Evolutionary conservation across 2,888 invertebrate genomes (phyloP).

Genomic region (Nemotelus nigrinus): DNA sequence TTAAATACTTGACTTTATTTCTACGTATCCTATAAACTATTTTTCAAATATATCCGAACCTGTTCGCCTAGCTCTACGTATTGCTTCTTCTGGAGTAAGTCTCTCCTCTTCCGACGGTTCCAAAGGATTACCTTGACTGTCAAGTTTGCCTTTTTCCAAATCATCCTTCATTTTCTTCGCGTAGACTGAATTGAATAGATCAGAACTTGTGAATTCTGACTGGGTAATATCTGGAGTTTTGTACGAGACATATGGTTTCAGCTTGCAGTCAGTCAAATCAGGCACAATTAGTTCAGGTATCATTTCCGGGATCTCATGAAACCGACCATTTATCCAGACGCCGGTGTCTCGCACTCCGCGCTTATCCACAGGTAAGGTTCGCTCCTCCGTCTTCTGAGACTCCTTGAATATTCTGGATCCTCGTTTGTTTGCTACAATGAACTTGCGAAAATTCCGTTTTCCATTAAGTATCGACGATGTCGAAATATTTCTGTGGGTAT

Average conservation of each 20-base stretch:
- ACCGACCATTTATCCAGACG: slow-evolving; percentile 68
- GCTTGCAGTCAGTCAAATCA: slow-evolving; percentile 80
- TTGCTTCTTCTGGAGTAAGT: slow-evolving; percentile 78
- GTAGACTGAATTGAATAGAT: slow-evolving; percentile 85
- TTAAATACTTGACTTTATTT: too few species aligned
- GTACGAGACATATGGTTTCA: slow-evolving; percentile 96
- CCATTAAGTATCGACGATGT: slow-evolving; percentile 69
- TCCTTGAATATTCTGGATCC: slow-evolving; percentile 75
- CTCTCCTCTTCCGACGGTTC: slow-evolving; percentile 79
- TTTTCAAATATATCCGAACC: slow-evolving; percentile 81
- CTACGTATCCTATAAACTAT: too few species aligned
- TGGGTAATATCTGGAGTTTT: slow-evolving; percentile 78
- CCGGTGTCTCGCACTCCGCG: slow-evolving; percentile 78
- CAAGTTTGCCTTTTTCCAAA: slow-evolving; percentile 76
- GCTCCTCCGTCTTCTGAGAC: slow-evolving; percentile 66
- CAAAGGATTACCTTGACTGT: slow-evolving; percentile 73
- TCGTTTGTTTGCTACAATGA: slow-evolving; percentile 78
- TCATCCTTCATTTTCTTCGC: slow-evolving; percentile 81
- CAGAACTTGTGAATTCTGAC: slow-evolving; percentile 82
- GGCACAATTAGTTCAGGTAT: slow-evolving; percentile 94
- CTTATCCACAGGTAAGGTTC: slow-evolving; percentile 74
- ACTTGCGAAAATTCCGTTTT: slow-evolving; percentile 86
- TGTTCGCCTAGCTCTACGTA: slow-evolving; percentile 74
- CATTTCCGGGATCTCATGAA: slow-evolving; percentile 81
- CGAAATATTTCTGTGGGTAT: slow-evolving; percentile 60